Evolutionary conservation across 2,113 vertebrate species (phyloP).

Genomic region (Macquaria ambigua): DNA sequence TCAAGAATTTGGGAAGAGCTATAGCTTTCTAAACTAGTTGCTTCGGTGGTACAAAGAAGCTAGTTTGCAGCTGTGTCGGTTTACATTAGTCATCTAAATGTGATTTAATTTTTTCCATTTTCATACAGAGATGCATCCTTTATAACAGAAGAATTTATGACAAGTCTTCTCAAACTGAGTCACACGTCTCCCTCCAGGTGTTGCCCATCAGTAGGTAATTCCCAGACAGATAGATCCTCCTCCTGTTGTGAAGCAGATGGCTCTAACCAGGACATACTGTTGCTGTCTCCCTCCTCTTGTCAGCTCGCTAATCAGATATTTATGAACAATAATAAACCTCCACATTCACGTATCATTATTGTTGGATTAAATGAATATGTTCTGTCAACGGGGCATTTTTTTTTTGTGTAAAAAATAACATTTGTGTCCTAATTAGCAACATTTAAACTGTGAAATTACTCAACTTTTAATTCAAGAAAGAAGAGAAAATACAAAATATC

Average conservation of each 20-base stretch:
- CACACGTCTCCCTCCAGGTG: conserved; percentile 68
- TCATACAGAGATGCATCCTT: not conserved
- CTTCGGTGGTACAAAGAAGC: not conserved
- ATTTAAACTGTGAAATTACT: not conserved
- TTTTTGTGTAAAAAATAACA: too few species aligned
- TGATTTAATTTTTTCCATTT: not conserved
- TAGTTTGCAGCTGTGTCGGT: too few species aligned
- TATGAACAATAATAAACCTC: conserved; percentile 62
- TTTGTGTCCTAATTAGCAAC: not conserved
- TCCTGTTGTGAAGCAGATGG: conserved; percentile 80
- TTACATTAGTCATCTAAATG: not conserved
- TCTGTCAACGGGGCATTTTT: not conserved
- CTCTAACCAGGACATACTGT: conserved; percentile 61
- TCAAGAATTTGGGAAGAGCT: not conserved
- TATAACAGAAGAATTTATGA: conserved; percentile 38
- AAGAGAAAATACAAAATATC: not conserved
- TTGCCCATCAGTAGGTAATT: conserved; percentile 77
- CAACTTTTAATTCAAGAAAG: not conserved
- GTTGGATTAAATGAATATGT: conserved; percentile 7
- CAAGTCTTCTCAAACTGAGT: conserved; percentile 45
- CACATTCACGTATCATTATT: conserved; percentile 23
- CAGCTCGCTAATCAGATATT: conserved; percentile 70
- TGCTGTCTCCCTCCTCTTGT: conserved; percentile 63
- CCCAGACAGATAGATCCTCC: conserved; percentile 74
- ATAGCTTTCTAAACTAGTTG: not conserved